Conservation (phyloP, 2,797 vertebrate species). For the Parauchenoglanis punctatus region DNA sequence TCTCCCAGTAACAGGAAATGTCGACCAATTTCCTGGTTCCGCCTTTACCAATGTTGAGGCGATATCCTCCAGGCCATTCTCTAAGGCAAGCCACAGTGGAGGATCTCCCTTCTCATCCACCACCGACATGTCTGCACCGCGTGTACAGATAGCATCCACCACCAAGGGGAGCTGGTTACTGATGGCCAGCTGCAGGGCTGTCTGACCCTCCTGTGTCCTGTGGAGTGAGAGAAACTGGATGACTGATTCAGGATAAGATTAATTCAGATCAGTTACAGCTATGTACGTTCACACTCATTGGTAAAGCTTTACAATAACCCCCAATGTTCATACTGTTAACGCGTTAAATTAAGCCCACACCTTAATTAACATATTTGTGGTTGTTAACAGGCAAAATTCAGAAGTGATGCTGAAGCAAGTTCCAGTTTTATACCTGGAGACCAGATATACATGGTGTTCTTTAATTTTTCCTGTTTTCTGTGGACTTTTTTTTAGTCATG, state of each 20-base stretch:
- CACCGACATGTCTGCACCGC: constrained; percentile 97
- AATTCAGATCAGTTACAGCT: neutral
- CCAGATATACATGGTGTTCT: neutral
- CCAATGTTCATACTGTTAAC: neutral
- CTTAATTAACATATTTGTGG: neutral
- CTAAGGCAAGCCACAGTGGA: constrained; percentile 92
- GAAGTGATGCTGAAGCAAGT: neutral
- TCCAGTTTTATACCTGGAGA: neutral
- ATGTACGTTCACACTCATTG: neutral
- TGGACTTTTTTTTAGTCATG: neutral
- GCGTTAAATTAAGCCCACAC: neutral
- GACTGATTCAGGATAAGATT: neutral
- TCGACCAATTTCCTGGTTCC: neutral
- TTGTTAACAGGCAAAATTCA: neutral
- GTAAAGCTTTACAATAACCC: neutral
- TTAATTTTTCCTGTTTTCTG: neutral
- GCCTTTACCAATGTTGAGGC: constrained; percentile 93
- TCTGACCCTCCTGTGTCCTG: constrained; percentile 95
- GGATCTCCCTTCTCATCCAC: constrained; percentile 91
- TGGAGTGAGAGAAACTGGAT: neutral
- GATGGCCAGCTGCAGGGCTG: constrained; percentile 93
- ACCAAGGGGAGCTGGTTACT: constrained; percentile 94
- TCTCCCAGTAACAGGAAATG: neutral
- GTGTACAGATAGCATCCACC: constrained; percentile 95
- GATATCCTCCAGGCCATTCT: constrained; percentile 90